phyloP scores from a whole-genome alignment of 2,113 vertebrate species.

The Cairina moschata region DNA sequence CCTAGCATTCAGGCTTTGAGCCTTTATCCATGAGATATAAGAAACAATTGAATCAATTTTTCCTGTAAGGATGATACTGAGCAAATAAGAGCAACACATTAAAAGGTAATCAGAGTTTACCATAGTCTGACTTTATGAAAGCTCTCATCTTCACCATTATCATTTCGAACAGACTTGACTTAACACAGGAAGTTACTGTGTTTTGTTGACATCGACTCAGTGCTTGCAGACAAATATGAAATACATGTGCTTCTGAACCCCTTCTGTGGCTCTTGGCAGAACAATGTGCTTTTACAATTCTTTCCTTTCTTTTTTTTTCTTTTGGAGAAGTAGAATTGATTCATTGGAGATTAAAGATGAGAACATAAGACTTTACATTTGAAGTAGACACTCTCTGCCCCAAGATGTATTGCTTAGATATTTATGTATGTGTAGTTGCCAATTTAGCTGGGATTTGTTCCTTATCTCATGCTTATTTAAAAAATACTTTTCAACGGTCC shows the following conservation, averaged over 20 bases:
- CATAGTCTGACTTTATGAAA: not conserved
- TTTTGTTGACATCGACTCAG: not conserved
- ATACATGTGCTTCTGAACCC: not conserved
- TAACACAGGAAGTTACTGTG: not conserved
- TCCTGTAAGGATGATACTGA: not conserved
- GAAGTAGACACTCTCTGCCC: not conserved
- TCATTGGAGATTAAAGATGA: not conserved
- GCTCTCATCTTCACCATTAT: not conserved
- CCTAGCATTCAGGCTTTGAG: not conserved
- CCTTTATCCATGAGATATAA: not conserved
- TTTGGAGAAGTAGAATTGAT: not conserved
- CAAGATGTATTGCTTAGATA: not conserved
- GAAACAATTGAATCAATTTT: not conserved
- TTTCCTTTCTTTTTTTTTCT: not conserved
- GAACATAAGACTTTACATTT: not conserved
- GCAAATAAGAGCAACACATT: not conserved
- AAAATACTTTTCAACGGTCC: not conserved
- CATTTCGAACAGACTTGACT: not conserved
- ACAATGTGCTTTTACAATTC: not conserved
- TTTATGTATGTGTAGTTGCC: not conserved
- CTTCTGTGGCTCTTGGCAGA: not conserved
- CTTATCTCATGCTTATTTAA: not conserved
- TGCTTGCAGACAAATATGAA: not conserved
- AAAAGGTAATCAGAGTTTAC: not conserved
- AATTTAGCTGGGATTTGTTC: not conserved